These are phyloP conservation scores for Lycocerus yunnanus DNA, from an alignment of 2,888 invertebrate species.

Conservation along the genomic window DNA sequence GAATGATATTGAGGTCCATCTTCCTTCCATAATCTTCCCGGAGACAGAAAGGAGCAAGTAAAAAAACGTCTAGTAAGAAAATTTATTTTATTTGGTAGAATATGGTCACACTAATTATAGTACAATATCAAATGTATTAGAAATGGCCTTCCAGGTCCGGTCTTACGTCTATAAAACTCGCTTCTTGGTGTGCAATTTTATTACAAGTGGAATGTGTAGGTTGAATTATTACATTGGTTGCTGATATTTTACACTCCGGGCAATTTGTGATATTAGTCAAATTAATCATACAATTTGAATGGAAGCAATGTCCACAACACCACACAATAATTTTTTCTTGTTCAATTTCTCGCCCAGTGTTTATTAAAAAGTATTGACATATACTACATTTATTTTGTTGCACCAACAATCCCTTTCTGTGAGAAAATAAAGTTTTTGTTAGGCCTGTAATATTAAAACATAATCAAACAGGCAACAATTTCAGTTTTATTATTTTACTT, in stretches of 20 bases:
- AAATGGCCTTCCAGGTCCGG: slow-evolving; percentile 55
- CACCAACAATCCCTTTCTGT: slow-evolving; percentile 49
- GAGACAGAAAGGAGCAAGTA: no score
- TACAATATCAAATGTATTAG: slow-evolving; percentile 34
- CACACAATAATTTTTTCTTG: slow-evolving; percentile 46
- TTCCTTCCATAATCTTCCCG: no score
- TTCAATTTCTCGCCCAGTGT: slow-evolving; percentile 37
- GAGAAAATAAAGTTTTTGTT: slow-evolving; percentile 46
- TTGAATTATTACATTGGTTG: slow-evolving; percentile 33
- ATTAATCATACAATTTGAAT: slow-evolving; percentile 40
- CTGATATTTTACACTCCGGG: slow-evolving; percentile 47
- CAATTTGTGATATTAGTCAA: slow-evolving; percentile 42
- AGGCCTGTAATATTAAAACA: slow-evolving; percentile 45
- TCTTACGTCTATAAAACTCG: slow-evolving; percentile 36
- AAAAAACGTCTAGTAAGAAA: not conserved
- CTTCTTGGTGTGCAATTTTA: slow-evolving; percentile 11
- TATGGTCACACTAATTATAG: not conserved
- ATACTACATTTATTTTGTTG: slow-evolving; percentile 46
- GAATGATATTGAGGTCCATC: no score
- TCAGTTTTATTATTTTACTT: slow-evolving; percentile 32
- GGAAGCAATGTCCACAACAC: slow-evolving; percentile 54
- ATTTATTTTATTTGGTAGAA: not conserved
- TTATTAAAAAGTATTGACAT: slow-evolving; percentile 48
- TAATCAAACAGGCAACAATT: not conserved
- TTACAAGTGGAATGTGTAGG: slow-evolving; percentile 18